These are phyloP conservation scores for Scaptomyza montana DNA, from an alignment of 1,140 invertebrate genomes.

Conservation along the genomic window DNA sequence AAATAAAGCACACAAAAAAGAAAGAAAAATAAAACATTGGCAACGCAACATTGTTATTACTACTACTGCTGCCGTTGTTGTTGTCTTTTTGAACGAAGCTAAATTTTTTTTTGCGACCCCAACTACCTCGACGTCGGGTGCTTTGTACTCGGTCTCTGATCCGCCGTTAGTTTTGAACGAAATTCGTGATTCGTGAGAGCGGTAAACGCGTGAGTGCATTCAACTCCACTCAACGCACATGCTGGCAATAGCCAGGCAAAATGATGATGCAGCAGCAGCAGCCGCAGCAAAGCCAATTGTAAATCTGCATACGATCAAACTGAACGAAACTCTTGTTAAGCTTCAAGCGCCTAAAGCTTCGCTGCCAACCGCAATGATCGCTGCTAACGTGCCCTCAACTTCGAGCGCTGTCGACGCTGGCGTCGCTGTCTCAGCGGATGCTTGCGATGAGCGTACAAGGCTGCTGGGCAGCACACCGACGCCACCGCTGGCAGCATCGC, in stretches of 20 bases:
- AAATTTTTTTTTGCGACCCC: constrained; percentile 13
- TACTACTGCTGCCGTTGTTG: neutral
- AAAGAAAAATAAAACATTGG: constrained; percentile 33
- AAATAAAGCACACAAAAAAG: constrained; percentile 10
- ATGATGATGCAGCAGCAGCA: constrained; percentile 46
- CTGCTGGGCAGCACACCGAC: constrained; percentile 52
- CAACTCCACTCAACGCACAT: constrained; percentile 54
- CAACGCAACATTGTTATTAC: constrained; percentile 30
- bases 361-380: constrained; percentile 61
- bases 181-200: constrained; percentile 15
- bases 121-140: constrained; percentile 11
- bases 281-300: constrained; percentile 29
- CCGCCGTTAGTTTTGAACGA: constrained; percentile 9
- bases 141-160: neutral
- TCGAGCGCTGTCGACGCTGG: constrained; percentile 12
- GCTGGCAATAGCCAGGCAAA: constrained; percentile 56
- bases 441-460: constrained; percentile 67
- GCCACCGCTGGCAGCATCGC: constrained; percentile 38
- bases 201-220: constrained; percentile 48
- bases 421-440: constrained; percentile 34
- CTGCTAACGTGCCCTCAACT: constrained; percentile 37
- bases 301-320: constrained; percentile 26
- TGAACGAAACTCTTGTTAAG: constrained; percentile 40
- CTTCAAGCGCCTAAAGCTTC: constrained; percentile 9
- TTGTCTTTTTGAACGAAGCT: constrained; percentile 13